Evolutionary conservation across 2,113 vertebrate genomes (phyloP), one percentile per base, ranked within the genome.

Genomic region (Poecile atricapillus): DNA sequence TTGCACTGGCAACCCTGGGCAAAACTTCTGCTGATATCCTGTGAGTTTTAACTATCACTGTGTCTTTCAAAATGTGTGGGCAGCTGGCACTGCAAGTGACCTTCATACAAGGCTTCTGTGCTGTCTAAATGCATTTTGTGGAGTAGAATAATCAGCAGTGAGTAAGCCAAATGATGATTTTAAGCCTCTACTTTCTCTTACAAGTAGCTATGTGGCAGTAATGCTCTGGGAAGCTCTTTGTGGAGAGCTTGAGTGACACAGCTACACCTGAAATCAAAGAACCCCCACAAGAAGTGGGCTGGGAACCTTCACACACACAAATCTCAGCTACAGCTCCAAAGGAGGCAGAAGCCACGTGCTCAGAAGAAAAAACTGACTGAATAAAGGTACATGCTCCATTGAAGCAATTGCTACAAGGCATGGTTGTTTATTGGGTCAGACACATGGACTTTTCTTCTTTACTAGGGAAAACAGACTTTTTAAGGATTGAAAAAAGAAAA

Each of bases 311-410:
- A 33, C 94, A 96, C 96, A 70, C 98, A 97, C 94, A 98, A 97
- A 87, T 91, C 98, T 39, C 98, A 98, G 86, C 98, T 98, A 28
- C 98, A 98, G 97, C 98, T 98, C 75, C 95, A 89, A 52, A 98
- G 96, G 88, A 97, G 88, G 49, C 92, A 97, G 46, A 96, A 46
- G 5, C n/a, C 52, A 28, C 12, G 3, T 18, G 55, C 24, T 60
- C 35, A 46, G 63, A n/a, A 59, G 10, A 78, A 89, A 59, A 71
- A 39, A 1, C 4, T 13, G 25, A 64, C 82, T 24, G 60, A 94
- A 60, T 74, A 79, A 94, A 88, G 21, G 27, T 30, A 19, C 11
- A 28, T 50, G 77, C 74, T 78, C 65, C 47, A 44, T 47, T 31
- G 37, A 70, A 46, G 35, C 31, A 67, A 28, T 28, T 70, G 30